A percentile compares a stretch with the other conserved stretches of the same genome.
These are phyloP conservation scores for Adrianichthys oophorus DNA, from an alignment of 2,797 vertebrate species.

Conservation along the genomic window DNA sequence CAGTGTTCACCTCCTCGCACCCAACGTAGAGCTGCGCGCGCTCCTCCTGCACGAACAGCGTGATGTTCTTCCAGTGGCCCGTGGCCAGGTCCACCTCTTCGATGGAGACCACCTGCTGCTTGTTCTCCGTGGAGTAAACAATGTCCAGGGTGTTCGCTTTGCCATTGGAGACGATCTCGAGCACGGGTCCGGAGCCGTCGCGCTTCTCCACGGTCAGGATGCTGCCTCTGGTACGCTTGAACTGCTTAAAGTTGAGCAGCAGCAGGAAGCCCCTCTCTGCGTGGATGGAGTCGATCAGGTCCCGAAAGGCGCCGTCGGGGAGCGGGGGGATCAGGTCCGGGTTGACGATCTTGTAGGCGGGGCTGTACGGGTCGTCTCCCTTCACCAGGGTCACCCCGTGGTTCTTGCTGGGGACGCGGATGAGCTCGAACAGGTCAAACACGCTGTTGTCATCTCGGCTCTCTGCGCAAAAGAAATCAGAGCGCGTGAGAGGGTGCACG, in stretches of 20 bases:
- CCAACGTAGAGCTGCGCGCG: constrained; percentile 89
- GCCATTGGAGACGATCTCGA: constrained; percentile 94
- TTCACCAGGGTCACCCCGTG: constrained; percentile 90
- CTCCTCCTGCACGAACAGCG: constrained; percentile 90
- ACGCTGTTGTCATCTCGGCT: constrained; percentile 83
- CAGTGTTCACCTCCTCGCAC: constrained; percentile 90
- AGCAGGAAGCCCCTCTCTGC: constrained; percentile 91
- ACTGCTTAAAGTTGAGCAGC: constrained; percentile 90
- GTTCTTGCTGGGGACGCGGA: constrained; percentile 89
- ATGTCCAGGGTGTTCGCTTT: constrained; percentile 94
- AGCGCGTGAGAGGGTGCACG: too few species aligned
- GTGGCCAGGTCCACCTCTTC: constrained; percentile 92
- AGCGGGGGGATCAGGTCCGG: constrained; percentile 92
- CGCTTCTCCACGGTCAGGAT: constrained; percentile 89
- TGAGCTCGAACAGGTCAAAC: constrained; percentile 89
- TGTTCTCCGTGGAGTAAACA: constrained; percentile 88
- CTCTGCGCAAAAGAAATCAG: constrained; percentile 52
- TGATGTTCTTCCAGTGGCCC: constrained; percentile 94
- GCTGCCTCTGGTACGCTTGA: constrained; percentile 86
- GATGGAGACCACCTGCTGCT: constrained; percentile 87
- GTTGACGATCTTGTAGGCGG: constrained; percentile 91
- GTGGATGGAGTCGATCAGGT: constrained; percentile 82
- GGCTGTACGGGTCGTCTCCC: constrained; percentile 85
- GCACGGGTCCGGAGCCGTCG: constrained; percentile 83
- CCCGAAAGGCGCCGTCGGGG: constrained; percentile 78